Base-by-base conservation (phyloP, 2,113 vertebrate genomes). In the Sorex fumeus region DNA sequence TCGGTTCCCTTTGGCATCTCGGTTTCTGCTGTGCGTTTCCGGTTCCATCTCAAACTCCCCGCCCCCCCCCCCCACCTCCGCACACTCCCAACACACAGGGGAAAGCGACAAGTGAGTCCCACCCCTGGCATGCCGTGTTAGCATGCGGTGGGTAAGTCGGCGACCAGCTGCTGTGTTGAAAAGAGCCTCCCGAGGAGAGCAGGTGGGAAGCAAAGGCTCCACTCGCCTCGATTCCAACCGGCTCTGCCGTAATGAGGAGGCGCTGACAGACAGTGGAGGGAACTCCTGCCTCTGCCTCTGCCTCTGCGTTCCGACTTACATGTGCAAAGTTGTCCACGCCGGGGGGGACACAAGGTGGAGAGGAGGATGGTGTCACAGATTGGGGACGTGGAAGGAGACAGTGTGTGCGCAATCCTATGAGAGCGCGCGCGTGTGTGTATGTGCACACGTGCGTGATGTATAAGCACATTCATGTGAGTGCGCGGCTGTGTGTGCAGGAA, bases 11-110 rank as follows among this genome's bases (percentile, higher is more conserved):
- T 4, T 9, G 0, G 2, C 27, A 1, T 8, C 23, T 15, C 69
- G 19, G 7, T 57, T 21, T 36, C 43, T 2, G 19, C 30, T 25
- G 3, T 0, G 2, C 0, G 1, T 12, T 60, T 11, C 34, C 12
- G 62, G 53, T 27, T 45, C 8, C 66, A 32, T 28, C 3, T 1
- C 6, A 50, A 9, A 13, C 13, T 50, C 13, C 47, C 0, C 10
- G 18, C 1, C 23, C 69, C 75, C 40, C 21, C 21, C 16, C 27
- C 9, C 13, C 8, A 1, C 1, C 4, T 0, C 12, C 15, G 15
- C 69, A 34, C 16, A 15, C 67, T 36, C 60, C 19, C 0, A 4
- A 34, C 0, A 19, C 43, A 5, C 62, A 0, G 1, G 4, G 28
- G 32, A 25, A 76, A 32, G 0, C 6, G 5, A 0, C 3, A 43